Percentiles rank a stretch among this genome's conserved stretches.
phyloP scores from a whole-genome alignment of 2,113 vertebrate genomes.

The Spheniscus mendiculus region DNA sequence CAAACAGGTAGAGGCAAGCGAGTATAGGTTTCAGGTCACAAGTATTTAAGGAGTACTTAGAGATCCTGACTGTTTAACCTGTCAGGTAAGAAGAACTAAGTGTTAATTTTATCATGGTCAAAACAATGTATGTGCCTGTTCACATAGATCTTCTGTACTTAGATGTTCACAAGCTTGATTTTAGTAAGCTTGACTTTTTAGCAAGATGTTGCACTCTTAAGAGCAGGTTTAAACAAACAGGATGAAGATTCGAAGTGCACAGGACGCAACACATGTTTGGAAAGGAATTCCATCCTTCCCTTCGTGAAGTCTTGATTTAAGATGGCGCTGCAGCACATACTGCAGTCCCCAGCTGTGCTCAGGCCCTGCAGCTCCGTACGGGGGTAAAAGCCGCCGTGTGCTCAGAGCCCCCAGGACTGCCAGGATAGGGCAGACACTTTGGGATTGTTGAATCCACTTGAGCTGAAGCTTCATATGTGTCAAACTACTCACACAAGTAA shows the following conservation, averaged over 20 bases:
- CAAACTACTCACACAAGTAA: neutral
- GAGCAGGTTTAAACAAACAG: neutral
- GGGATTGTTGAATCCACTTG: neutral
- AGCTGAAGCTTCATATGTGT: neutral
- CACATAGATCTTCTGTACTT: neutral
- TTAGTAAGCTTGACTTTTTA: neutral
- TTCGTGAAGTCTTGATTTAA: neutral
- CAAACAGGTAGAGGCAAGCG: neutral
- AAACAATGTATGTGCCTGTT: neutral
- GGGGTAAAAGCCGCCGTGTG: accelerated
- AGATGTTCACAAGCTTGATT: neutral
- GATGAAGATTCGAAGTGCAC: accelerated
- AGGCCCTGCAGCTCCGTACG: accelerated
- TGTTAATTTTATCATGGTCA: neutral
- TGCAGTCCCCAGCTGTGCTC: neutral
- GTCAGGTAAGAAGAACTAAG: neutral
- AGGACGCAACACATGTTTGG: neutral
- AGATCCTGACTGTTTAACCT: neutral
- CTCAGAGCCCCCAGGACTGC: neutral
- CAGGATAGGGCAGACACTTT: neutral
- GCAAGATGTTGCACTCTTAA: neutral
- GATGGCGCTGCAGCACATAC: neutral
- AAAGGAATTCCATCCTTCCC: neutral
- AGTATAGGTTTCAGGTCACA: neutral
- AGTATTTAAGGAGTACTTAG: neutral